Conservation (phyloP, 2,113 vertebrate genomes). For the Syngnathus typhle region DNA sequence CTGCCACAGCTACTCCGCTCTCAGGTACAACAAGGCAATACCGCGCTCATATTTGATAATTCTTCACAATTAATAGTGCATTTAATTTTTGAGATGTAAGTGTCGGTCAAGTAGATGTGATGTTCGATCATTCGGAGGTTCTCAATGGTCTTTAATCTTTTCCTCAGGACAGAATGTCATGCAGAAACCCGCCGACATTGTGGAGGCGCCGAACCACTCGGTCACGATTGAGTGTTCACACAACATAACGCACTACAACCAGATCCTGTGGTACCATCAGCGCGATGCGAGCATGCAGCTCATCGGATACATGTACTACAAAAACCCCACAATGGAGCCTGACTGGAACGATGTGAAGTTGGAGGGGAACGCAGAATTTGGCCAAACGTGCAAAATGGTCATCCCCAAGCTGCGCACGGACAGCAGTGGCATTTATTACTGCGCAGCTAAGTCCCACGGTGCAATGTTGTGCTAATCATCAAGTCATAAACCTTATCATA, state of each 20-base stretch:
- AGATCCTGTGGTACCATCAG: constrained; percentile 48
- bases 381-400: not conserved
- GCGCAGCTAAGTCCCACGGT: constrained; percentile 29
- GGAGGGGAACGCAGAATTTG: not conserved
- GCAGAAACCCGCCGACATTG: constrained; percentile 24
- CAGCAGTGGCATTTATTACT: constrained; percentile 22
- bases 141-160: not conserved
- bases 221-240: constrained; percentile 36
- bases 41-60: not conserved
- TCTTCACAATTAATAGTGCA: too few relatives aligned
- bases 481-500: constrained; percentile 13
- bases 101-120: too few relatives aligned
- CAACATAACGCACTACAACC: constrained; percentile 12
- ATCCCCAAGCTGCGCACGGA: not conserved
- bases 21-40: not conserved
- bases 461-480: not conserved
- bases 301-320: constrained; percentile 14
- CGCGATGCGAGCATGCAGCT: constrained; percentile 1
- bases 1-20: not conserved
- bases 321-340: accelerated
- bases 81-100: too few relatives aligned
- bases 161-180: constrained; percentile 20
- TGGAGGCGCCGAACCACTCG: not conserved
- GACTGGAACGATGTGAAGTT: not conserved
- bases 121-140: too few relatives aligned